phyloP scores from a whole-genome alignment of 2,888 invertebrate species.

The Melanostoma mellinum region DNA sequence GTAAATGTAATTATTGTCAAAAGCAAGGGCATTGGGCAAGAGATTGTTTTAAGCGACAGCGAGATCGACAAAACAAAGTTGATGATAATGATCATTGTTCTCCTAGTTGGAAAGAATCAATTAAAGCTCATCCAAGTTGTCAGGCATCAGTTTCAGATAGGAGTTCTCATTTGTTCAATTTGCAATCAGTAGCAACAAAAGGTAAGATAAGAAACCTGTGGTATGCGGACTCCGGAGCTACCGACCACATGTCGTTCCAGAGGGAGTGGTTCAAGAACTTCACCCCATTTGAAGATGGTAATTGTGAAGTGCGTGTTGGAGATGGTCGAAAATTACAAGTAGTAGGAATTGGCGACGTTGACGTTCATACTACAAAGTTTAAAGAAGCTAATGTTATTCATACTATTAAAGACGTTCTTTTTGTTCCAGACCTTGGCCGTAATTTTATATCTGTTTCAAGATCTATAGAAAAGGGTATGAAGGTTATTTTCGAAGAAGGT shows the following conservation, averaged over 20 bases:
- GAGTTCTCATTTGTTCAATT: conserved; percentile 44
- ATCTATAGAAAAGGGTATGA: conserved; percentile 51
- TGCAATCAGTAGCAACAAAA: conserved; percentile 25
- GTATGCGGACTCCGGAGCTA: conserved; percentile 73
- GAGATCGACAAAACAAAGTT: conserved; percentile 45
- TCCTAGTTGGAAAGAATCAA: conserved; percentile 24
- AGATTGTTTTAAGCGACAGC: conserved; percentile 58
- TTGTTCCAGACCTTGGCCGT: conserved; percentile 57
- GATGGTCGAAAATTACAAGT: conserved; percentile 59
- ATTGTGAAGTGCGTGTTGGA: conserved; percentile 57
- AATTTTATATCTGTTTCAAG: conserved; percentile 58
- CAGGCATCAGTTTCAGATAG: conserved; percentile 5
- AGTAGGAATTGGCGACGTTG: conserved; percentile 57
- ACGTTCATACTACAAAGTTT: conserved; percentile 50
- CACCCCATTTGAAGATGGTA: conserved; percentile 20
- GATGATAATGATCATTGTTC: conserved; percentile 22
- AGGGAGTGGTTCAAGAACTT: conserved; percentile 45
- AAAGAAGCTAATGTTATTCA: conserved; percentile 30
- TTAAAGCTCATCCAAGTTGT: not conserved
- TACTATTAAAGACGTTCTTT: conserved; percentile 62
- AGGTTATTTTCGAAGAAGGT: conserved; percentile 58
- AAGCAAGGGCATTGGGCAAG: conserved; percentile 63
- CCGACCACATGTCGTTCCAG: conserved; percentile 72
- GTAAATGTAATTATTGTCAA: conserved; percentile 60
- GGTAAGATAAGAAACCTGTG: conserved; percentile 51